Conservation (phyloP, 2,888 invertebrate genomes). For the Amphipoea oculea region DNA sequence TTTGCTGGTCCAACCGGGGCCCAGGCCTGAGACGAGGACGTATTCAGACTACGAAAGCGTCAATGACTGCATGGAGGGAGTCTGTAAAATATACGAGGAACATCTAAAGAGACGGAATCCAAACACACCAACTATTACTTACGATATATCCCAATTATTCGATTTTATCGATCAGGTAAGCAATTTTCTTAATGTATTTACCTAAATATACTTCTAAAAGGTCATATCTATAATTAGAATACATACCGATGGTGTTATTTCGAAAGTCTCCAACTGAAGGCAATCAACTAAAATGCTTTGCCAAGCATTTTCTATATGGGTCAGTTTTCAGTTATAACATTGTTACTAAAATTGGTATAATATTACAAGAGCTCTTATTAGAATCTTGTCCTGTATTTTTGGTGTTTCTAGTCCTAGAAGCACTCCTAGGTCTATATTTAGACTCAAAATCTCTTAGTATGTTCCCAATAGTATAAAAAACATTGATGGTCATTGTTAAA, state of each 20-base stretch:
- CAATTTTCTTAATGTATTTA: slow-evolving; percentile 29
- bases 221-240: slow-evolving; percentile 16
- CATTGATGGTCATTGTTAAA: background rate
- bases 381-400: background rate
- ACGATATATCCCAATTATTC: slow-evolving; percentile 99
- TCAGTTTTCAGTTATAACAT: background rate
- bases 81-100: slow-evolving; percentile 99
- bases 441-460: background rate
- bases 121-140: slow-evolving; percentile 98
- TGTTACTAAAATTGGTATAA: background rate
- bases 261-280: background rate
- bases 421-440: background rate
- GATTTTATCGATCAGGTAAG: slow-evolving; percentile 98
- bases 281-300: background rate
- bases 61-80: slow-evolving; percentile 99
- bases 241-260: background rate
- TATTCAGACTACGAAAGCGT: slow-evolving; percentile 99
- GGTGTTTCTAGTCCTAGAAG: background rate
- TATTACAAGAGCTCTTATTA: background rate
- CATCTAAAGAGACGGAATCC: slow-evolving; percentile 99
- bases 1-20: slow-evolving; percentile 97
- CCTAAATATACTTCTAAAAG: background rate
- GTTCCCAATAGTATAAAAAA: background rate
- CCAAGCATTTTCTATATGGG: slow-evolving; percentile 3
- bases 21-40: slow-evolving; percentile 98